Evolutionary conservation across 2,797 vertebrate species (phyloP).

Genomic region (Antennarius maculatus): DNA sequence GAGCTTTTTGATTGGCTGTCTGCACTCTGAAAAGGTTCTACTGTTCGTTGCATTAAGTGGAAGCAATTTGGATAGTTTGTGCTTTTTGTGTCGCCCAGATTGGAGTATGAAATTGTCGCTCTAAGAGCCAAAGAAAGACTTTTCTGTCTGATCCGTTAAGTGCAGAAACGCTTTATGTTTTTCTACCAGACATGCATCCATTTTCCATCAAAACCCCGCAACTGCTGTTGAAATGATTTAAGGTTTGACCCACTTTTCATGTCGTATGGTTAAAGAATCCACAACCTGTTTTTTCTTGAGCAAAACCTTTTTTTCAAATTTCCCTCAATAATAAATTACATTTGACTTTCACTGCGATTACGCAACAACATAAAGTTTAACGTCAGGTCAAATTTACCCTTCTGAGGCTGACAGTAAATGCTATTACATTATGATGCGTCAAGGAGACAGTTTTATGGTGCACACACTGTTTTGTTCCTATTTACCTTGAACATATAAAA

Average conservation of each 20-base stretch:
- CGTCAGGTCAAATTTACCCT: background rate
- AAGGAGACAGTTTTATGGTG: constrained; percentile 54
- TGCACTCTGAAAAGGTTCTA: constrained; percentile 23
- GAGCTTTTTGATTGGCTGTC: constrained; percentile 16
- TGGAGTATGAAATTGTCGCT: constrained; percentile 29
- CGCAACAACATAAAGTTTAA: constrained; percentile 39
- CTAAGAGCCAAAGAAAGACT: constrained; percentile 28
- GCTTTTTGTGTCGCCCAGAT: constrained; percentile 46
- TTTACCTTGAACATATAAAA: constrained; percentile 39
- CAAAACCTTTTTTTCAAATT: constrained; percentile 33
- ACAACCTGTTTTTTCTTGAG: constrained; percentile 12
- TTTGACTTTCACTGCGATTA: constrained; percentile 34
- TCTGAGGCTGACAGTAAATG: constrained; percentile 9
- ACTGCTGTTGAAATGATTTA: constrained; percentile 39
- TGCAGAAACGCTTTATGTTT: constrained; percentile 45
- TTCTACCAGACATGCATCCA: constrained; percentile 38
- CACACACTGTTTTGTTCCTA: constrained; percentile 13
- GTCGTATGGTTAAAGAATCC: constrained; percentile 30
- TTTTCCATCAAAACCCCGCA: constrained; percentile 55
- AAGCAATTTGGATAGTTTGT: constrained; percentile 53
- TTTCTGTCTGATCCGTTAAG: constrained; percentile 46
- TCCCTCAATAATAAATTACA: constrained; percentile 13
- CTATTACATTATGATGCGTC: constrained; percentile 29
- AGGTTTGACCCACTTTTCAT: constrained; percentile 69
- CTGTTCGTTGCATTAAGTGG: background rate